phyloP scores from a whole-genome alignment of 1,140 invertebrate genomes.

The Lordiphosa collinella region DNA sequence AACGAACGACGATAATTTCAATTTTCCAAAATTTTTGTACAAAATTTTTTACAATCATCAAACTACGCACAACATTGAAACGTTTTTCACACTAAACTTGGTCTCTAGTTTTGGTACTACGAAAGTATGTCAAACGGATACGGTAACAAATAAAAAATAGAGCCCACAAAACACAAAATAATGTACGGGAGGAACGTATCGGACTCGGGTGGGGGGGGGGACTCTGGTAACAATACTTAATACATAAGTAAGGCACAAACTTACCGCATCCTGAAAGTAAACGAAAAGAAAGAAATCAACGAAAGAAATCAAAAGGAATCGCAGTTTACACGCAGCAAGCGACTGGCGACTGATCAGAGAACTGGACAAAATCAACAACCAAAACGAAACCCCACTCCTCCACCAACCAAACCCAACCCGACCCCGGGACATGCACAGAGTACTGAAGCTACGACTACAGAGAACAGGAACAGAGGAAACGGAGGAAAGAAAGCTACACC shows the following conservation, averaged over 20 bases:
- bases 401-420: too few species aligned
- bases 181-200: neutral
- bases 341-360: constrained; percentile 1
- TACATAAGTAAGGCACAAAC: constrained; percentile 49
- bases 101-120: constrained; percentile 1
- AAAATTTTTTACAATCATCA: constrained; percentile 14
- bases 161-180: neutral
- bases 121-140: neutral
- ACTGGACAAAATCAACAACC: constrained; percentile 5
- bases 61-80: constrained; percentile 65
- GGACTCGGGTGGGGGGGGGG: neutral
- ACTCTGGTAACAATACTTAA: constrained; percentile 18
- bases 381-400: neutral
- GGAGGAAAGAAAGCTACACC: neutral
- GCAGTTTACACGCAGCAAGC: neutral
- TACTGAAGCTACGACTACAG: constrained; percentile 32
- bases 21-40: neutral
- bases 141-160: neutral
- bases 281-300: constrained; percentile 76
- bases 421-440: constrained; percentile 50
- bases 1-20: neutral
- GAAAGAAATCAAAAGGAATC: constrained; percentile 68
- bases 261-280: constrained; percentile 80
- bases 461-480: constrained; percentile 4
- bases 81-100: constrained; percentile 19